Evolutionary conservation across 2,888 invertebrate species (phyloP), one percentile per base, ranked within the genome.

Genomic region (Epistrophella euchroma): DNA sequence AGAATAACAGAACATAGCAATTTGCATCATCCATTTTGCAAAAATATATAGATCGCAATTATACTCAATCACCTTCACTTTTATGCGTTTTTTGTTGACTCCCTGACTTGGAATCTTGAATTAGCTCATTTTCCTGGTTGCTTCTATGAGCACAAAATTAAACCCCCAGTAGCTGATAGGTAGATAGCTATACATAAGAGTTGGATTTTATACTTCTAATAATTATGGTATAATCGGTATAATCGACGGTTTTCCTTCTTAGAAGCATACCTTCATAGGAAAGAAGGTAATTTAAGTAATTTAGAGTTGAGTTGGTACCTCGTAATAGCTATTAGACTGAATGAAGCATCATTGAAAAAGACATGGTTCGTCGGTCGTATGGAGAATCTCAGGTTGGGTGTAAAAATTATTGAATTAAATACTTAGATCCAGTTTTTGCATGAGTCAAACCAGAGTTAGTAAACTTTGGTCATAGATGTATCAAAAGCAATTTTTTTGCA

Each of bases 21-120:
- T 70, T 75, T 70, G 35, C 74, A 68, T 80, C 74, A 68, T 80
- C 60, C 60, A 55, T 25, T 52, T 22, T 45, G 45, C 11, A 22
- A 22, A 52, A 22, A 22, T 5, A 80, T 80, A 32, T 74, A 66
- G 58, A 80, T 70, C 60, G 75, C 75, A 80, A 80, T 80, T 80
- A 75, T 75, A 22, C 15, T 62, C 43, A 75, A 80, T 80, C 80
- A 75, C 75, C 80, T 80, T 80, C 80, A 75, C 80, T 80, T 75
- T 80, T 75, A 80, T 19, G 62, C 15, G 40, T 74, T 68, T 58
- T 28, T 11, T 40, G 11, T 56, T 15, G 52, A 28, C 79, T 50
- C 45, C 66, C 64, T 55, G 64, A 35, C 71, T 55, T 64, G 60
- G 47, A 25, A 50, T 74, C 71, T 55, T 64, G 60, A 40, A 25